Conservation (phyloP, 2,113 vertebrate species). For the Cheilinus undulatus region DNA sequence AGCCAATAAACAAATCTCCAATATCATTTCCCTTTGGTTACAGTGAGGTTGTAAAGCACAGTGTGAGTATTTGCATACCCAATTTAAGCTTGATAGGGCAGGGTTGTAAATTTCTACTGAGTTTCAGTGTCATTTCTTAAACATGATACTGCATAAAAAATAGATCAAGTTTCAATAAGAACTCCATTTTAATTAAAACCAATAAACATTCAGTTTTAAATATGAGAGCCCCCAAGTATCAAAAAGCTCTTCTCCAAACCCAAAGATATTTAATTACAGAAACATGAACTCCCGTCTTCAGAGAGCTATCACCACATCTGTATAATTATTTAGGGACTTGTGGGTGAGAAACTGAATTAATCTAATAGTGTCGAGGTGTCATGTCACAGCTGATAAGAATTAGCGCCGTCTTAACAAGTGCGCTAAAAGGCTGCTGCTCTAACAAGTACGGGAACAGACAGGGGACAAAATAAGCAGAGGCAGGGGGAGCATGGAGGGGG, state of each 20-base stretch:
- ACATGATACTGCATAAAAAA: constrained; percentile 1
- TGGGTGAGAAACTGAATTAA: constrained; percentile 39
- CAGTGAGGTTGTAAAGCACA: neutral
- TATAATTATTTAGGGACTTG: constrained; percentile 31
- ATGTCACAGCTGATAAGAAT: constrained; percentile 53
- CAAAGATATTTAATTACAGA: constrained; percentile 46
- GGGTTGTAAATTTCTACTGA: neutral
- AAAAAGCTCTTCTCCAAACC: neutral
- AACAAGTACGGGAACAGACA: constrained; percentile 28
- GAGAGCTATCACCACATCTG: constrained; percentile 21
- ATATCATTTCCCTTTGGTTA: constrained; percentile 23
- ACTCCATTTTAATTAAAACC: neutral
- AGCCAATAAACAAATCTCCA: constrained; percentile 15
- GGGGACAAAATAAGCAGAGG: constrained; percentile 9
- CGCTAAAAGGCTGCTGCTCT: neutral
- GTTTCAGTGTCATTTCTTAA: neutral
- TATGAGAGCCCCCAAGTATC: neutral
- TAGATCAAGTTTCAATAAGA: neutral
- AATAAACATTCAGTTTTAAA: neutral
- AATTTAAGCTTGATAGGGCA: neutral
- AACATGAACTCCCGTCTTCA: neutral
- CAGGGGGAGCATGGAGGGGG: neutral
- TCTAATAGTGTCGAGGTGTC: constrained; percentile 44
- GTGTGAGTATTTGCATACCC: neutral
- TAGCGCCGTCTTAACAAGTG: constrained; percentile 54